Conservation (phyloP, 2,113 vertebrate species). For the Microtus oregoni region DNA sequence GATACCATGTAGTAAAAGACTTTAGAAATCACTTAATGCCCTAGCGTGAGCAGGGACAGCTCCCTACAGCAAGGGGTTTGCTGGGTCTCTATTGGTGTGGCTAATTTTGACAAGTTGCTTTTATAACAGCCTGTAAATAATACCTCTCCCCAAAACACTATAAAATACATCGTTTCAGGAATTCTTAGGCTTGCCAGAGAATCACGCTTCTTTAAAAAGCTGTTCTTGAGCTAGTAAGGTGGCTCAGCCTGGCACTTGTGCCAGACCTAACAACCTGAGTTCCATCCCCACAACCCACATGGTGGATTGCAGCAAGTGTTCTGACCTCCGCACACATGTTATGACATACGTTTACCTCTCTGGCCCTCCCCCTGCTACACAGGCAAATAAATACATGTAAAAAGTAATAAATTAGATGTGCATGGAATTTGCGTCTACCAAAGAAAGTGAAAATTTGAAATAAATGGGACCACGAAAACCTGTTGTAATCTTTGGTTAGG, state of each 20-base stretch:
- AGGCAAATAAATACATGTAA: background rate
- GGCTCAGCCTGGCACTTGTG: background rate
- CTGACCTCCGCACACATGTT: background rate
- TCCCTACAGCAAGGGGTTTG: background rate
- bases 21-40: background rate
- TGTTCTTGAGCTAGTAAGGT: background rate
- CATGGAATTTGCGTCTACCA: background rate
- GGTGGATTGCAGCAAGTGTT: background rate
- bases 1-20: background rate
- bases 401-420: background rate
- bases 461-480: background rate
- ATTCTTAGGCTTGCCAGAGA: background rate
- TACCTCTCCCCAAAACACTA: background rate
- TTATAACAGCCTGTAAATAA: background rate
- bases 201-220: background rate
- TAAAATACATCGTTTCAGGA: background rate
- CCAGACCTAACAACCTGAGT: background rate
- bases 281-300: background rate
- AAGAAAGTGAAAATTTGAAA: background rate
- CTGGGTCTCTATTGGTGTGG: background rate
- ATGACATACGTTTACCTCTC: background rate
- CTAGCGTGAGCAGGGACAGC: background rate
- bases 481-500: background rate
- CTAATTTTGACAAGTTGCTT: conserved; percentile 1
- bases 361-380: background rate